Base-by-base conservation (phyloP, 2,888 invertebrate genomes). In the Onchidella celtica region DNA sequence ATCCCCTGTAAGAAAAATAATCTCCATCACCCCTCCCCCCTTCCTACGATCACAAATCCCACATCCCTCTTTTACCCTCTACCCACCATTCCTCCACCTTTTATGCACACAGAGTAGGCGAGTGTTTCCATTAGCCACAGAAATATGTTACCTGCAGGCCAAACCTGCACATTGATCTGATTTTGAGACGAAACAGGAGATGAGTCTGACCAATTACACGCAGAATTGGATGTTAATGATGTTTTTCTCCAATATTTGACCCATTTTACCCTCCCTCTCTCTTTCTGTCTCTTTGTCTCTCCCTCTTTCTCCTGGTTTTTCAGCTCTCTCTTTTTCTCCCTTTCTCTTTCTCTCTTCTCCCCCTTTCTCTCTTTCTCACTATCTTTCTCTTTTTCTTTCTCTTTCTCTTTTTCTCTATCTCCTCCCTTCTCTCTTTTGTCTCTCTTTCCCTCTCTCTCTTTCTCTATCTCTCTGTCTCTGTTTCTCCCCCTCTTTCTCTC, bases 401-500 rank as follows among this genome's bases (percentile, higher is more conserved):
- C n/a, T 24, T 29, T 59, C 34, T n/a, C 47, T 27, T 65, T 36
- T 38, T 40, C 29, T 14, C 29, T n/a, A 11, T 36, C 66, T 36
- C 36, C 21, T 29, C 17, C n/a, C 2, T 47, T 36, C 36, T 32
- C 32, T 3, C 55, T n/a, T 29, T 11, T 65, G 40, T 47, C 29
- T 47, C 29, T 34, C n/a, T 9, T 57, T n/a, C 14, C n/a, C 21
- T 73, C 21, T 9, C 21, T 9, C 6, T 59, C n/a, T 55, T 36
- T 59, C 34, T 55, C 34, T 2, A 14, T 34, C 59, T 34, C 59
- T 36, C 40, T 38, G 65, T 66, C 47, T 36, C 32, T 40, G 65
- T 66, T 76, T 38, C 36, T 63, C 65, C n/a, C 74, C 36, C 34
- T 38, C 36, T 74, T 36, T 74, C 61, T 63, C 36, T 61, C 74